Base-by-base conservation (phyloP, 2,888 invertebrate species). In the Brachyopa scutellaris region DNA sequence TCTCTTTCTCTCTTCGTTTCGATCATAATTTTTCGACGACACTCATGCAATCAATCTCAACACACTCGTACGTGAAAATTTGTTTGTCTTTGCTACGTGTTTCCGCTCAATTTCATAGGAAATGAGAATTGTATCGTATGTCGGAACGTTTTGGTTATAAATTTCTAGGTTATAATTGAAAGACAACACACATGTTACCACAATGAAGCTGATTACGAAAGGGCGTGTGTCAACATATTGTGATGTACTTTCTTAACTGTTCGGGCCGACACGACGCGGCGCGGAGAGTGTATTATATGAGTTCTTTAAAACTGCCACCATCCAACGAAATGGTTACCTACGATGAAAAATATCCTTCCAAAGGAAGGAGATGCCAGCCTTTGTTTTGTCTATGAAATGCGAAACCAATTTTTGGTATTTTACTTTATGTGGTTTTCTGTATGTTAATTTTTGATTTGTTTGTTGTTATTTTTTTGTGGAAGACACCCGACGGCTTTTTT, bases 161-260 rank as follows among this genome's bases (percentile, higher is more conserved):
- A 47, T 49, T 51, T 26, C 13, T 1, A 23, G n/a, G 17, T 8
- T 17, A 53, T 55, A 79, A 73, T 79, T 67, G 69, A 69, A 79
- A 67, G 31, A 55, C 42, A 55, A 49, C 45, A 67, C 45, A 67
- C 13, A 47, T 67, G 66, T 61, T 66, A 47, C 31, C 38, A 59
- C 66, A 73, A 33, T 55, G 59, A 21, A 61, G 40, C 23, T 79
- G 61, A 73, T 67, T 67, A 73, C 57, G 36, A 7, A 26, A 59
- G 23, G 67, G 55, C 38, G 61, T 67, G 31, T n/a, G n/a, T 29
- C 78, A 45, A 9, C 11, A 11, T 29, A n/a, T n/a, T n/a, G n/a
- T n/a, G n/a, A n/a, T n/a, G n/a, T n/a, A n/a, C n/a, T n/a, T n/a
- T n/a, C n/a, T n/a, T n/a, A n/a, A n/a, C n/a, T n/a, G n/a, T n/a